Conservation (phyloP, 1,140 invertebrate species). For the Andrena cerasifolii region DNA sequence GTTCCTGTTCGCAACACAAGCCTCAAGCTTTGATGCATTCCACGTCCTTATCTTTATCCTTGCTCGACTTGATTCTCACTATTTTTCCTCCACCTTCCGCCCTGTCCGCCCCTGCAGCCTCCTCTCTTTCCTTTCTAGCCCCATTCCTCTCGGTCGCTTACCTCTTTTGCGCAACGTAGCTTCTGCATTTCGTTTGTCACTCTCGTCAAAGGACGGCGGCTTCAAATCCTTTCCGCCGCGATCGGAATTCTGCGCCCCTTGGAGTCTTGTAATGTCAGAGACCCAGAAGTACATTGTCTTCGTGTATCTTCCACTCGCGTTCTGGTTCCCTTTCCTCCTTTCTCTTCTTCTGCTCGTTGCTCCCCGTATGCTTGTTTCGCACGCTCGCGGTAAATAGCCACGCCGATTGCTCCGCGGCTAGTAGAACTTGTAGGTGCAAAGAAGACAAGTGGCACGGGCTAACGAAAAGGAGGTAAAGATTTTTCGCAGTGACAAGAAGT, state of each 20-base stretch:
- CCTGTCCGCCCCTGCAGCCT: neutral
- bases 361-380: neutral
- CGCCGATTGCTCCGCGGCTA: slow-evolving; percentile 26
- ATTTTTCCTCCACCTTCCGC: slow-evolving; percentile 4
- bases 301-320: neutral
- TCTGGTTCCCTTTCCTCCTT: neutral
- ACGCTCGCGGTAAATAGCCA: neutral
- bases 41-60: neutral
- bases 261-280: slow-evolving; percentile 32
- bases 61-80: neutral
- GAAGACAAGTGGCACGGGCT: too few species aligned
- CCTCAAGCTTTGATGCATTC: slow-evolving; percentile 19
- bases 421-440: slow-evolving; percentile 34
- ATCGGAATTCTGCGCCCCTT: slow-evolving; percentile 35
- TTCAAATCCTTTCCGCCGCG: neutral
- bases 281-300: slow-evolving; percentile 17
- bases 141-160: slow-evolving; percentile 13
- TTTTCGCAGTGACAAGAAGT: too few species aligned
- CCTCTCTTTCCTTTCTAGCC: neutral
- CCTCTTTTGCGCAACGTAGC: neutral
- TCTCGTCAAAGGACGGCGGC: slow-evolving; percentile 36
- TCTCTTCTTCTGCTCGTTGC: neutral
- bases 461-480: too few species aligned
- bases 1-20: neutral
- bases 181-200: slow-evolving; percentile 45